Evolutionary conservation across 2,888 invertebrate species (phyloP).

Genomic region (Anthrax anthrax): DNA sequence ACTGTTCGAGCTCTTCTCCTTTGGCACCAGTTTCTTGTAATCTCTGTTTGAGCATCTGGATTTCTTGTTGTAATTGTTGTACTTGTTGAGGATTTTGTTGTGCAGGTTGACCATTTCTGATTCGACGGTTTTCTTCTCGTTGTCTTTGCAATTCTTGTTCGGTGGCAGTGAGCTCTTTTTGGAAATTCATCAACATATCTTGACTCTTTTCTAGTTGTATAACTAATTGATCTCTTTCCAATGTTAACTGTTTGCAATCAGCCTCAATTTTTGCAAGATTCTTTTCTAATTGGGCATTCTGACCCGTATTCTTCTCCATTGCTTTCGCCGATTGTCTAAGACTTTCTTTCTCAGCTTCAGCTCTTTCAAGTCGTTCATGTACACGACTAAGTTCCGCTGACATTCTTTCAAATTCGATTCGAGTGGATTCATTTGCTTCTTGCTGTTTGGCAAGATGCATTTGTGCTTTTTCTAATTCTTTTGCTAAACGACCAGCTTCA

Average conservation of each 20-base stretch:
- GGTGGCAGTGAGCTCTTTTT: constrained; percentile 71
- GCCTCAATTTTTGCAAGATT: constrained; percentile 71
- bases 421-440: constrained; percentile 66
- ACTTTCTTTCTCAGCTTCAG: constrained; percentile 61
- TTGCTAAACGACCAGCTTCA: constrained; percentile 69
- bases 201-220: constrained; percentile 84
- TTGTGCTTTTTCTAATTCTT: constrained; percentile 75
- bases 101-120: constrained; percentile 29
- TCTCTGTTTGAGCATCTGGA: constrained; percentile 45
- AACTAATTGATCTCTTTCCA: constrained; percentile 72
- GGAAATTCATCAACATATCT: constrained; percentile 86
- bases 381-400: constrained; percentile 65
- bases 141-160: constrained; percentile 71
- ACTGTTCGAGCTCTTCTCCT: constrained; percentile 61
- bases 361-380: constrained; percentile 64
- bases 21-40: constrained; percentile 54
- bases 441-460: constrained; percentile 70
- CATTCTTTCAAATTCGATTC: constrained; percentile 75
- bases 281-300: constrained; percentile 70
- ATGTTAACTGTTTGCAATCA: constrained; percentile 71
- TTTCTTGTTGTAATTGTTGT: constrained; percentile 53
- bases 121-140: constrained; percentile 47
- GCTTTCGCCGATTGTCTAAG: constrained; percentile 61
- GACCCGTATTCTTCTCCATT: constrained; percentile 63
- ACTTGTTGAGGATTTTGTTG: constrained; percentile 64